Percentiles rank a stretch among this genome's conserved stretches.
Conservation (phyloP, 2,888 invertebrate species). For the Gymnosoma rotundatum region DNA sequence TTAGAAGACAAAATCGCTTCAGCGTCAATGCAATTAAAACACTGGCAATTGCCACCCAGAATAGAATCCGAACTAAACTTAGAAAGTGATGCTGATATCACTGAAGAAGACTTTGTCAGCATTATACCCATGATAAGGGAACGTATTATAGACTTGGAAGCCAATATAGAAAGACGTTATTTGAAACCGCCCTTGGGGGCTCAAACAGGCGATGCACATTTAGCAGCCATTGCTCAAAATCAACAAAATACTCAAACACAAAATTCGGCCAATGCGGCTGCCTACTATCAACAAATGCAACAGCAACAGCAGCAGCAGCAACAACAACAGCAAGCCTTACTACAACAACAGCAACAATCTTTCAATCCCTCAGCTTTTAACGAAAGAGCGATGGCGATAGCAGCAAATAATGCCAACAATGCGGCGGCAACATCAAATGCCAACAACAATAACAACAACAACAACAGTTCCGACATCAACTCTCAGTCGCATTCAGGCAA, state of each 20-base stretch:
- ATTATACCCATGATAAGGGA: slow-evolving; percentile 84
- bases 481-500: slow-evolving; percentile 68
- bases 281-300: slow-evolving; percentile 78
- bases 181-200: slow-evolving; percentile 92
- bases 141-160: slow-evolving; percentile 91
- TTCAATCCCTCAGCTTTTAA: slow-evolving; percentile 77
- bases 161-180: slow-evolving; percentile 95
- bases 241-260: slow-evolving; percentile 81
- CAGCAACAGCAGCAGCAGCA: slow-evolving; percentile 78
- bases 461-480: slow-evolving; percentile 57
- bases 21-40: slow-evolving; percentile 95
- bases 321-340: slow-evolving; percentile 79
- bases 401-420: slow-evolving; percentile 74
- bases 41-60: slow-evolving; percentile 90
- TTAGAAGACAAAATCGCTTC: slow-evolving; percentile 94
- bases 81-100: slow-evolving; percentile 83
- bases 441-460: slow-evolving; percentile 59
- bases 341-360: slow-evolving; percentile 76
- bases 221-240: slow-evolving; percentile 84
- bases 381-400: slow-evolving; percentile 78
- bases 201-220: slow-evolving; percentile 85
- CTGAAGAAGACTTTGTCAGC: slow-evolving; percentile 83
- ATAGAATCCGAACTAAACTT: slow-evolving; percentile 83
- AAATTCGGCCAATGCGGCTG: slow-evolving; percentile 82
- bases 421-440: slow-evolving; percentile 67